Base-by-base conservation (phyloP, 2,888 invertebrate species). In the Drosophila affinis region DNA sequence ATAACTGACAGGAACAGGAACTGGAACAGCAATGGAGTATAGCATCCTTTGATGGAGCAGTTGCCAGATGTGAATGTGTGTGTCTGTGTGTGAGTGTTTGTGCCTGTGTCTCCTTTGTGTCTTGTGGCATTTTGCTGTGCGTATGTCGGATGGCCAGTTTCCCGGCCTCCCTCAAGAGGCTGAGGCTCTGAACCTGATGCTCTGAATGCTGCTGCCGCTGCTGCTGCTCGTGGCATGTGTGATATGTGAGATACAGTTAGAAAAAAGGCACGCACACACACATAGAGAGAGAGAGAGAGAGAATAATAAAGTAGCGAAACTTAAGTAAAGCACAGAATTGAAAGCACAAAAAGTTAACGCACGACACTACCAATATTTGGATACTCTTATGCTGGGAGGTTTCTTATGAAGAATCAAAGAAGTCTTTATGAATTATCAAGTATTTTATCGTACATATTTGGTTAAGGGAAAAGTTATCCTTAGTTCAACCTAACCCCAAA, bases 1-100 rank as follows among this genome's bases (percentile, higher is more conserved):
- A 55, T 56, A 75, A 75, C 68, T 76, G 86, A 79, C 82, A 61
- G 77, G 59, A 76, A 77, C 58, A 70, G 72, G 72, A 69, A 69
- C 72, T 72, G 86, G 48, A 60, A 69, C 70, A 39, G 78, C 62
- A 67, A 78, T 71, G 88, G 62, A 72, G 72, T 9, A 29, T 29
- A 9, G 9, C 9, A 29, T 32, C 58, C 58, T 56, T 45, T 52
- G 48, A 55, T 24, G 44, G 29, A 69, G 58, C 70, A 65, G 56
- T 27, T 21, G 54, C 27, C 12, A 55, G 18, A 58, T 24, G 24
- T 51, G 21, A 29, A 45, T 74, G 56, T 59, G 21, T 73, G 46
- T 21, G 21, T 48, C 9, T 53, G 12, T 24, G 27, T 59, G 21
- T 73, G 51, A 17, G 21, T 48, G 17, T 61, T 4, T 24, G 27